phyloP scores from a whole-genome alignment of 2,888 invertebrate species.

The Silvanus unidentatus region DNA sequence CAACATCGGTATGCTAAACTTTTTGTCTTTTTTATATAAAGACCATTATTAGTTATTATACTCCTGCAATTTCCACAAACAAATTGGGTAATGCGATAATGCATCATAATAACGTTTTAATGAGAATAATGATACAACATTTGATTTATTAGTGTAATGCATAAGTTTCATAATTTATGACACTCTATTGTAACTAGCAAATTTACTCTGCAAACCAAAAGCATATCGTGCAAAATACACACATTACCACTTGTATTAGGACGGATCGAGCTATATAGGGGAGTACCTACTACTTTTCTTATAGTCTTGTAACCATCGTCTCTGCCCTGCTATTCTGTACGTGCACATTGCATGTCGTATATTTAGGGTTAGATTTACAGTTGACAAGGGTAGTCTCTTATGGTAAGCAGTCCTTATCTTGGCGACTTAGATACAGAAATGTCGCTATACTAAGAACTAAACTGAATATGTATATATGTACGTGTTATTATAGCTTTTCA shows the following conservation, averaged over 20 bases:
- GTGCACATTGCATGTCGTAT: conserved; percentile 25
- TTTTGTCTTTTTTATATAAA: no score
- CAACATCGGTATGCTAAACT: no score
- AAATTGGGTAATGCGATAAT: no score
- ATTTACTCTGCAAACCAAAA: conserved; percentile 7
- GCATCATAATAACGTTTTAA: neutral
- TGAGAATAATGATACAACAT: conserved; percentile 4
- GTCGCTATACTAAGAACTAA: conserved; percentile 23
- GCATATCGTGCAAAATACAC: conserved; percentile 12
- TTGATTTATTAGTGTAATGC: conserved; percentile 2
- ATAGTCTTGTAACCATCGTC: neutral
- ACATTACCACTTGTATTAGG: conserved; percentile 1
- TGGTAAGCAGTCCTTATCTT: conserved; percentile 30
- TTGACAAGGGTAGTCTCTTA: conserved; percentile 34
- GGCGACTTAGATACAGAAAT: conserved; percentile 28
- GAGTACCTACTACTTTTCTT: no score
- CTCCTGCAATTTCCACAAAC: no score
- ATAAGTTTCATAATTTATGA: conserved; percentile 11
- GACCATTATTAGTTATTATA: no score
- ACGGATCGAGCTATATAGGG: neutral
- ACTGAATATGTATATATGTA: no score
- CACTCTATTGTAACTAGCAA: conserved; percentile 9
- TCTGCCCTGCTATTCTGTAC: conserved; percentile 2
- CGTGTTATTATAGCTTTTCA: conserved; percentile 15
- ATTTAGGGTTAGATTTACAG: conserved; percentile 26